A percentile compares a stretch with the other conserved stretches of the same genome.
Evolutionary conservation across 2,113 vertebrate genomes (phyloP).

Genomic region (Thunnus thynnus): DNA sequence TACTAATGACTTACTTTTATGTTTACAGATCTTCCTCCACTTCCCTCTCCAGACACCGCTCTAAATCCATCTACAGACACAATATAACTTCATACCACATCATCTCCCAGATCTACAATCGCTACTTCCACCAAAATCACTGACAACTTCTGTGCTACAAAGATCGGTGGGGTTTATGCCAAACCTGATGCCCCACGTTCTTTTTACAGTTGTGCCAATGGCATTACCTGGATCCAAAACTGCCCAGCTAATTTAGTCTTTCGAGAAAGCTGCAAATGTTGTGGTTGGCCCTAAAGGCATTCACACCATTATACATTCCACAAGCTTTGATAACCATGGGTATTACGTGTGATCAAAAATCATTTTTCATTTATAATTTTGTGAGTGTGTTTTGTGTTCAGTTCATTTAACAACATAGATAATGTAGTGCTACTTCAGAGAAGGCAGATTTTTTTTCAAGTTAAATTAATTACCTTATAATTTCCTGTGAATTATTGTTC

Average conservation of each 20-base stretch:
- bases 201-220: slow-evolving; percentile 73
- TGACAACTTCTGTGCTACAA: slow-evolving; percentile 70
- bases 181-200: slow-evolving; percentile 50
- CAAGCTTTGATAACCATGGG: background rate
- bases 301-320: background rate
- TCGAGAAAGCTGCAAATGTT: slow-evolving; percentile 71
- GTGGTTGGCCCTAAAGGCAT: slow-evolving; percentile 59
- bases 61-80: background rate
- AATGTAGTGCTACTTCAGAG: too few species aligned
- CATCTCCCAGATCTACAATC: background rate
- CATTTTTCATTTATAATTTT: background rate
- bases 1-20: background rate
- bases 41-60: slow-evolving; percentile 19
- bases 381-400: too few species aligned
- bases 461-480: too few species aligned
- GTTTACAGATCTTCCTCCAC: slow-evolving; percentile 43
- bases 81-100: background rate
- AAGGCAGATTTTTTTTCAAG: too few species aligned
- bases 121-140: background rate
- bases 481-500: too few species aligned
- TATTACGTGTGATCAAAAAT: background rate
- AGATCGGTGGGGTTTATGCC: slow-evolving; percentile 57
- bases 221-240: slow-evolving; percentile 35
- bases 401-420: too few species aligned
- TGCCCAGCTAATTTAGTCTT: slow-evolving; percentile 71